Base-by-base conservation (phyloP, 2,113 vertebrate genomes). In the Campylomormyrus tamandua region DNA sequence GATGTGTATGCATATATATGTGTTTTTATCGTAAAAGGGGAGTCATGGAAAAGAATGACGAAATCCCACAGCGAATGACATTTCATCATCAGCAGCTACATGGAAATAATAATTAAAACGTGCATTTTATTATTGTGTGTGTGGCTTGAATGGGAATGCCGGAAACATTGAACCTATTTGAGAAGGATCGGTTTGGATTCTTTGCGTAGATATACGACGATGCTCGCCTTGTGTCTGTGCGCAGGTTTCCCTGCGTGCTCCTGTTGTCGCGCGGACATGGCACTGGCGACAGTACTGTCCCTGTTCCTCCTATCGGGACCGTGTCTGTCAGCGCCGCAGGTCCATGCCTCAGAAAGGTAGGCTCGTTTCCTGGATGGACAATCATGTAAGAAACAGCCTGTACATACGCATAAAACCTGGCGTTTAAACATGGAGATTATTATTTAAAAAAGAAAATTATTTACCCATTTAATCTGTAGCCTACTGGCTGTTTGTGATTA, bases 271-370 rank as follows among this genome's bases (percentile, higher is more conserved):
- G 90, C 92, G 89, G 90, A 84, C 80, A 90, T 91, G 88, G 66
- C 88, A 24, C 88, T 91, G 27, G 91, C 88, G 19, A 53, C 86
- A 88, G 74, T 93, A 53, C 83, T 95, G 49, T 91, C 58, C n/a
- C 39, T 95, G 74, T 52, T 89, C 39, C 88, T 96, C 89, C 89
- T 95, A 8, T 53, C 91, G 0, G 90, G 93, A 3, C 66, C 92
- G 90, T 90, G 91, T 89, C 83, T 92, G 66, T 90, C 93, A 89
- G 94, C 94, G 62, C 95, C 95, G 39, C 95, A 95, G 31, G 35
- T 88, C 15, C 88, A 93, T 19, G 92, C 83, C 4, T 46, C 91
- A 83, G 66, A 91, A 49, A 93, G 94, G 95, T 95, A 90, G 87
- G 90, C 85, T 90, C 35, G 1, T 8, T 35, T 42, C 66, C 62